Evolutionary conservation across 2,113 vertebrate genomes (phyloP).

Genomic region (Campylorhamphus procurvoides): DNA sequence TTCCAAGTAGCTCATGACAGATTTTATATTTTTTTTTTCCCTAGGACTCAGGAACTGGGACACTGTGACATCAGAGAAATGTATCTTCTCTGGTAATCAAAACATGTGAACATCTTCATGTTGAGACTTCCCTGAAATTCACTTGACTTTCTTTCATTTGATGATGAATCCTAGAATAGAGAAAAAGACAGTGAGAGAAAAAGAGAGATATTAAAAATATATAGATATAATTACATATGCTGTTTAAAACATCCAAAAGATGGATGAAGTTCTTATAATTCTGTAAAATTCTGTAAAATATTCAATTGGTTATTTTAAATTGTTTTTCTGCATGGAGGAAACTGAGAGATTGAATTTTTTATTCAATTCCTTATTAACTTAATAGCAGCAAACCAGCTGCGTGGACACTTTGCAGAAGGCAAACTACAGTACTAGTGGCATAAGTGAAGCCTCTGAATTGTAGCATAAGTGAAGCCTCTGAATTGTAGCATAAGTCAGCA

Average conservation of each 20-base stretch:
- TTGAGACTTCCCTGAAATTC: neutral
- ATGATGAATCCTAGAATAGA: constrained; percentile 1
- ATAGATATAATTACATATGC: constrained; percentile 4
- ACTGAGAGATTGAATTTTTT: neutral
- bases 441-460: neutral
- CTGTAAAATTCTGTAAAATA: neutral
- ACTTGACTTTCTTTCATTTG: neutral
- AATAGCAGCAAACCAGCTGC: neutral
- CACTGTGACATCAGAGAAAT: neutral
- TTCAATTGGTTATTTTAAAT: constrained; percentile 46
- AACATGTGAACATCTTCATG: neutral
- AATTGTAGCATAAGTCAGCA: neutral
- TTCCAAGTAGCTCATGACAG: neutral
- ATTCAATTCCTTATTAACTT: neutral
- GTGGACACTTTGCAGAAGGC: neutral
- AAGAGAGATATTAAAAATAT: neutral
- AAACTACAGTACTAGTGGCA: neutral
- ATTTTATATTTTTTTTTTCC: neutral
- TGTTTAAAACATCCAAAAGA: constrained; percentile 28
- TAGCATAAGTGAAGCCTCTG: neutral
- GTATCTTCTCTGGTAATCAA: neutral
- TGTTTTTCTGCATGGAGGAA: neutral
- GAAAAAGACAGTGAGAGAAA: neutral
- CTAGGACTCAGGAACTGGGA: neutral
- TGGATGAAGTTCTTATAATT: constrained; percentile 6